Base-by-base conservation (phyloP, 2,797 vertebrate species). In the Erethizon dorsatum region DNA sequence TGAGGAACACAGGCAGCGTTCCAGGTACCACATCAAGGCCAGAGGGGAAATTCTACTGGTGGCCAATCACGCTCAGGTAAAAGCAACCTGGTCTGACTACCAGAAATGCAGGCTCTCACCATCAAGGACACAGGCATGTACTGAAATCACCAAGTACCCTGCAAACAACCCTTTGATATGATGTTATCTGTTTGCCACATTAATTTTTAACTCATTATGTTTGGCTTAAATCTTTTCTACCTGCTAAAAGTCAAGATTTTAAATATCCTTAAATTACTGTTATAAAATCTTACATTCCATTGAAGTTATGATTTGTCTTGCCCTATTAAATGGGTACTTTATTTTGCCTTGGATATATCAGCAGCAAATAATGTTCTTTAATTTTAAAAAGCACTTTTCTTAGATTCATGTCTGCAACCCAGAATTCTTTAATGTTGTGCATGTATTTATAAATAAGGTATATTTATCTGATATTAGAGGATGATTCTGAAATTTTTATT, bases 241-340 rank as follows among this genome's bases (percentile, higher is more conserved):
- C 24, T 87, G 61, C 78, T 80, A 56, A 96, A 73, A 91, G 57
- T 71, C 69, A 90, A 83, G 47, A 84, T 83, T 92, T 95, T 33
- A 86, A 86, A 83, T 57, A 65, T 41, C 37, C 50, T 83, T 87
- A 87, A 97, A 65, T 90, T 56, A 95, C 59, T n/a, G 11, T 52
- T 77, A 77, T 31, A 71, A 71, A 63, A 56, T 61, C 75, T 85
- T 94, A 78, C 8, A 33, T 85, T 71, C 26, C 47, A 75, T 54
- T 90, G 67, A 96, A 92, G 85, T 78, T 73, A 67, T 11, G 15
- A 77, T 69, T 83, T 78, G 37, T 80, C 45, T 90, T 77, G 31
- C 13, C 41, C 80, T 92, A n/a, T 77, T 85, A 83, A 77, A 41
- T 65, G 14, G 6, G 5, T 56, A 47, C 65, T 91, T 96, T 86